Percentiles rank a stretch among this genome's conserved stretches.
These are phyloP conservation scores for Cassiopea andromeda DNA, from an alignment of 30 jellyfish, hydroid and myxozoan species.

Conservation along the genomic window DNA sequence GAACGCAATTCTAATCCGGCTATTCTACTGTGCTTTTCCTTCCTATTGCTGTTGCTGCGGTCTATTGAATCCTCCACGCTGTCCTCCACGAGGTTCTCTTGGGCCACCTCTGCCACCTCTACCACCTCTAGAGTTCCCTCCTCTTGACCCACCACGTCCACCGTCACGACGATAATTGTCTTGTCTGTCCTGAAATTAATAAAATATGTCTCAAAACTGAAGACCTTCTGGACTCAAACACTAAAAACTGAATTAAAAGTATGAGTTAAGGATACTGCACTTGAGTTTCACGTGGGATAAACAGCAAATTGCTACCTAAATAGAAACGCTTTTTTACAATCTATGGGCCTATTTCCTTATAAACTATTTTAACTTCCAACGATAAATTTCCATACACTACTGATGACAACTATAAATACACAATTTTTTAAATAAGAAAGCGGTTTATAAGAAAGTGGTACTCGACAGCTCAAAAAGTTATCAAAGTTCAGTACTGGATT, in stretches of 20 bases:
- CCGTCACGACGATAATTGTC: conserved; percentile 72
- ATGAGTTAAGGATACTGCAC: no score
- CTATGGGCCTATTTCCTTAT: no score
- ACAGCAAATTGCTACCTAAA: no score
- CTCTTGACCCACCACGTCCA: conserved; percentile 85
- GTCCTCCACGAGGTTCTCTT: conserved; percentile 78
- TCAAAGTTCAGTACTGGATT: no score
- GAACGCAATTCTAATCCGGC: conserved; percentile 47
- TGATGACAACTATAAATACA: no score
- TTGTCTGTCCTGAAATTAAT: conserved; percentile 42
- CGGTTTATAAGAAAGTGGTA: no score
- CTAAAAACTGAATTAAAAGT: not conserved
- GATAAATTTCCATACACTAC: no score
- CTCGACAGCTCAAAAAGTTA: no score
- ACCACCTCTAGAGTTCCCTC: conserved; percentile 54
- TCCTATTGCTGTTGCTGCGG: conserved; percentile 46
- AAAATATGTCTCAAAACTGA: not conserved
- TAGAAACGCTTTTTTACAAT: no score
- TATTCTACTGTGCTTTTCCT: not conserved
- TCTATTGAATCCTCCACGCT: conserved; percentile 51
- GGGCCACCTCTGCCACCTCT: conserved; percentile 68
- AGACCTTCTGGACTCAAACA: not conserved
- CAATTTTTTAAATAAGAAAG: no score
- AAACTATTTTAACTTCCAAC: no score
- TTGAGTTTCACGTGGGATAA: no score